phyloP scores from a whole-genome alignment of 2,888 invertebrate species.

The Slavum lentiscoides region DNA sequence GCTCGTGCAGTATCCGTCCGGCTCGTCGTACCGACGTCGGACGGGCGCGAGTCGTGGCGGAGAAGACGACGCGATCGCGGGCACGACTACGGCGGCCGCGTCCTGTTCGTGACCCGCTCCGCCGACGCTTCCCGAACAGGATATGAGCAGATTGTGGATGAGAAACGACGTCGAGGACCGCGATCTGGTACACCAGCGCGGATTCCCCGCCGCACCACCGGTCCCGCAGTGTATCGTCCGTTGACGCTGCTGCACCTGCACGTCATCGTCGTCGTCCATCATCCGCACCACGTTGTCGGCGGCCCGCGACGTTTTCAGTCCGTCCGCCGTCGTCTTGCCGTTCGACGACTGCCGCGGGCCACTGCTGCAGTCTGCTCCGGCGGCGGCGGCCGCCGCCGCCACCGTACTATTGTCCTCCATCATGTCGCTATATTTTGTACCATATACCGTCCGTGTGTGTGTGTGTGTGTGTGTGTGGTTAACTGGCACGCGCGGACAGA shows the following conservation, averaged over 20 bases:
- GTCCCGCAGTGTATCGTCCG: slow-evolving; percentile 53
- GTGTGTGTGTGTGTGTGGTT: too few relatives aligned
- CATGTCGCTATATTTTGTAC: too few relatives aligned
- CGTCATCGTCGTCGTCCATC: slow-evolving; percentile 7
- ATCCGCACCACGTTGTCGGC: not conserved
- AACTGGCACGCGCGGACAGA: too few relatives aligned
- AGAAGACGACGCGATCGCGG: slow-evolving; percentile 1
- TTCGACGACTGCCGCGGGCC: not conserved
- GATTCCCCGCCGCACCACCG: not conserved
- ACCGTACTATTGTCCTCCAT: slow-evolving; percentile 36
- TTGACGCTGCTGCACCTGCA: not conserved
- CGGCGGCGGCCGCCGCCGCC: not conserved
- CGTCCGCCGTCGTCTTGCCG: not conserved
- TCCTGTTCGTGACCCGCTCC: too few relatives aligned
- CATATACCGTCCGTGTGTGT: too few relatives aligned
- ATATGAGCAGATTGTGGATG: slow-evolving; percentile 46
- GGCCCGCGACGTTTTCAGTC: slow-evolving; percentile 5
- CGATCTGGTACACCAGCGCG: slow-evolving; percentile 43
- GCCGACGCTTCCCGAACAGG: slow-evolving; percentile 9
- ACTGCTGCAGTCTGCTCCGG: too few relatives aligned
- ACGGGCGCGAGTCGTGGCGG: not conserved
- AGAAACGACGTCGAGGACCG: slow-evolving; percentile 47
- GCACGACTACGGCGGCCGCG: not conserved
- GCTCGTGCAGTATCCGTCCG: not conserved
- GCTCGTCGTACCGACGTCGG: not conserved